A percentile compares a stretch with the other conserved stretches of the same genome.
These are phyloP conservation scores for Pocota personata DNA, from an alignment of 2,888 invertebrate species.

Conservation along the genomic window DNA sequence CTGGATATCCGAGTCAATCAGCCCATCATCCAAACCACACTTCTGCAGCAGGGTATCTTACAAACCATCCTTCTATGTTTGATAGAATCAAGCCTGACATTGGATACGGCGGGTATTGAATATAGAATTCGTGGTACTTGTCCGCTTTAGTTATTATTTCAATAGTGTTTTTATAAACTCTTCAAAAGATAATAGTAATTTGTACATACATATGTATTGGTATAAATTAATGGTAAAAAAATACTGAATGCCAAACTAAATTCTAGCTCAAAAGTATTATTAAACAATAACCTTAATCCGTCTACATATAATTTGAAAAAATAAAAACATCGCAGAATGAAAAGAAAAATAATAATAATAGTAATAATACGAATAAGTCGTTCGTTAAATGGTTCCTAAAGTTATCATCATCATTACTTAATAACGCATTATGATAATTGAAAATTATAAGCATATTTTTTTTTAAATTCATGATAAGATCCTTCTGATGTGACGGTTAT, in stretches of 20 bases:
- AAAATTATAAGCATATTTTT: conserved; percentile 33
- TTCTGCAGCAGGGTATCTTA: conserved; percentile 45
- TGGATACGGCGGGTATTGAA: conserved; percentile 84
- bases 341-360: neutral
- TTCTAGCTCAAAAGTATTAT: conserved; percentile 61
- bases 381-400: conserved; percentile 67
- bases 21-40: conserved; percentile 52
- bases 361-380: conserved; percentile 21
- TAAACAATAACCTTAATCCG: conserved; percentile 59
- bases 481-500: conserved; percentile 3
- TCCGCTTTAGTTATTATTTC: neutral
- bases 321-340: neutral
- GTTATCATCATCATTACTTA: conserved; percentile 39
- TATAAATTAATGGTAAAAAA: conserved; percentile 29
- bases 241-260: conserved; percentile 61
- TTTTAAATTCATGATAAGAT: neutral
- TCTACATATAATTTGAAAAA: conserved; percentile 43
- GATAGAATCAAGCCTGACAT: conserved; percentile 84
- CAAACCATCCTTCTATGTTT: conserved; percentile 83
- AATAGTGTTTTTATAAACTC: neutral
- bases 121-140: conserved; percentile 14
- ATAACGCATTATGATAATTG: neutral
- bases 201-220: conserved; percentile 53
- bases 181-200: neutral
- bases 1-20: conserved; percentile 67